Conservation (phyloP, 2,113 vertebrate species). For the Actenoides hombroni region DNA sequence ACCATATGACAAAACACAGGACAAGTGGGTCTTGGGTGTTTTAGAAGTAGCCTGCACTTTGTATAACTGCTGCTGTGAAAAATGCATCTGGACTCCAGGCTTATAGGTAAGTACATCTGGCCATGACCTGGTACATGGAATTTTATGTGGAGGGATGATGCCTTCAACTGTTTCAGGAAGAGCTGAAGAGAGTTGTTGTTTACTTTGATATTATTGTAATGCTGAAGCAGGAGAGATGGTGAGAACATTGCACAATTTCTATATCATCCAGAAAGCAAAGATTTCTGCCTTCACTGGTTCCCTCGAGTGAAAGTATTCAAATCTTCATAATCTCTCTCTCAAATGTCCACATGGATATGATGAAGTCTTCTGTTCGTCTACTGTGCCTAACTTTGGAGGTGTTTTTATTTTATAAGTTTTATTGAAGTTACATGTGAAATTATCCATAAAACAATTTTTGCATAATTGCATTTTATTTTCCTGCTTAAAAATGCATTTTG, state of each 20-base stretch:
- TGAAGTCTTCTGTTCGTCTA: not conserved
- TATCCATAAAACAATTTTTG: not conserved
- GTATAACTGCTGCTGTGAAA: not conserved
- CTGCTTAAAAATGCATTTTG: not conserved
- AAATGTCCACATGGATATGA: not conserved
- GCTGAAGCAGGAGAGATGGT: not conserved
- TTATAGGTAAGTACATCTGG: not conserved
- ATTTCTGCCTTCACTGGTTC: not conserved
- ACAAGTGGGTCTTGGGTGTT: not conserved
- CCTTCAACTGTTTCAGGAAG: not conserved
- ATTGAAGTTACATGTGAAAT: not conserved
- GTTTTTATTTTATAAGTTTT: not conserved
- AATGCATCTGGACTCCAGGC: not conserved
- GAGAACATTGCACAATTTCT: not conserved
- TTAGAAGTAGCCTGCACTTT: not conserved
- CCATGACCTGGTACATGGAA: not conserved
- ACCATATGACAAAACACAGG: not conserved
- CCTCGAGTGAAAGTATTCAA: not conserved
- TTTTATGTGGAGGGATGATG: not conserved
- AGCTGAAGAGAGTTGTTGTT: not conserved
- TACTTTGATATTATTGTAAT: not conserved
- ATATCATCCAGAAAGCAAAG: accelerated
- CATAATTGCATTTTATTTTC: not conserved
- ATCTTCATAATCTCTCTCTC: not conserved
- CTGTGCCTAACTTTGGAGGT: not conserved